These are phyloP conservation scores for Brachyistius frenatus DNA, from an alignment of 2,113 vertebrate genomes.

Conservation along the genomic window DNA sequence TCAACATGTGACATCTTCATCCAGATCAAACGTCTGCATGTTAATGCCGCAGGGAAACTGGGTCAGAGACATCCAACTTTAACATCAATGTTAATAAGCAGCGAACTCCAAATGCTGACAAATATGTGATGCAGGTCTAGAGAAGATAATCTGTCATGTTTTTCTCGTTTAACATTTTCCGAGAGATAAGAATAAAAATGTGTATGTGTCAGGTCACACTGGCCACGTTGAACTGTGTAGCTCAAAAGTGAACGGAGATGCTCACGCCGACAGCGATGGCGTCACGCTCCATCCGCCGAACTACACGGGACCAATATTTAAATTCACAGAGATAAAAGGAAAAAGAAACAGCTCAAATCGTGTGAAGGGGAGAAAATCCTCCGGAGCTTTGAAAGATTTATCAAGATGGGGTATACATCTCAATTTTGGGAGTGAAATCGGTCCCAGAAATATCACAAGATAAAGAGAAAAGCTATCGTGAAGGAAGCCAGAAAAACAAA, in stretches of 20 bases:
- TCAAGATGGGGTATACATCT: neutral
- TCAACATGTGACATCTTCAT: no score
- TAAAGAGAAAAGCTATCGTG: constrained; percentile 15
- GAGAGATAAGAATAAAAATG: no score
- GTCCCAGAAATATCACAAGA: constrained; percentile 26
- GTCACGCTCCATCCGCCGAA: constrained; percentile 7
- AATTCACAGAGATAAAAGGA: constrained; percentile 33
- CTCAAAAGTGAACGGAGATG: neutral
- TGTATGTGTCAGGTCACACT: no score
- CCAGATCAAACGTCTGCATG: no score
- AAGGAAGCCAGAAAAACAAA: constrained; percentile 26
- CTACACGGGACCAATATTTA: constrained; percentile 1
- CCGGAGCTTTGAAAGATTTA: constrained; percentile 26
- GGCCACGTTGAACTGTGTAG: no score
- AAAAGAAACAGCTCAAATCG: constrained; percentile 37
- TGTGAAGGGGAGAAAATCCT: constrained; percentile 40
- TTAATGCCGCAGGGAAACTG: no score
- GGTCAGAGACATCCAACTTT: no score
- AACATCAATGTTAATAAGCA: no score
- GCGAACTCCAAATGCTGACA: no score
- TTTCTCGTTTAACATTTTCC: no score
- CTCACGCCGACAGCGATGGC: neutral
- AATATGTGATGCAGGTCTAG: no score
- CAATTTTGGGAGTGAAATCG: constrained; percentile 36
- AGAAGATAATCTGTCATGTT: no score